Percentiles rank a stretch among this genome's conserved stretches.
Conservation (phyloP, 1,140 invertebrate genomes). For the Helicoverpa armigera region DNA sequence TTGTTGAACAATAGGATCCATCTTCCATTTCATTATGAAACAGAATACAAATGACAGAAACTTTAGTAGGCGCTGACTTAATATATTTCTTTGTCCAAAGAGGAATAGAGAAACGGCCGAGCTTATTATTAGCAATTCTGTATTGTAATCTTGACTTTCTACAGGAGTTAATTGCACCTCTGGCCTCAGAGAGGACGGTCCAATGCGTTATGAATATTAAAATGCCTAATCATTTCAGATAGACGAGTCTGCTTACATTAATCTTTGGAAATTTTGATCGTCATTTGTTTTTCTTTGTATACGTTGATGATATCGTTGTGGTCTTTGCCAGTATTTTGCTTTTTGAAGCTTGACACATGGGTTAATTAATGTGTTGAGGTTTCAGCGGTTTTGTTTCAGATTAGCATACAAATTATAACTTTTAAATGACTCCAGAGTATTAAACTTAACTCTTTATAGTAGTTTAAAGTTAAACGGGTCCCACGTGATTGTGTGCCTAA, state of each 20-base stretch:
- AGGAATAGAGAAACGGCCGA: constrained; percentile 21
- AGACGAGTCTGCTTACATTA: background rate
- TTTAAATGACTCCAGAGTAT: background rate
- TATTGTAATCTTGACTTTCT: constrained; percentile 29
- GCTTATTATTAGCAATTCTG: constrained; percentile 43
- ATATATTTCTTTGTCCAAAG: constrained; percentile 35
- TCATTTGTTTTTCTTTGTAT: background rate
- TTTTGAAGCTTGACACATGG: no score
- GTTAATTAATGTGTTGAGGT: no score
- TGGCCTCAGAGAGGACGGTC: background rate
- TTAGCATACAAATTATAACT: background rate
- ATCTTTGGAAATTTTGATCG: background rate
- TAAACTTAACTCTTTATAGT: background rate
- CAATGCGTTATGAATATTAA: constrained; percentile 26
- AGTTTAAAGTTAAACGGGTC: background rate
- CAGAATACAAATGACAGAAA: constrained; percentile 1
- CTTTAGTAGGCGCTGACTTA: background rate
- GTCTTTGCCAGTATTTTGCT: no score
- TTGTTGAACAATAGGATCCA: background rate
- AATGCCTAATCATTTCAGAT: background rate
- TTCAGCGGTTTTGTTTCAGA: background rate
- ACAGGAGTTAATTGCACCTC: constrained; percentile 35
- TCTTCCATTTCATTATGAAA: constrained; percentile 21
- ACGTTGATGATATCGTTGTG: no score
- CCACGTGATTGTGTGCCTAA: background rate